These are phyloP conservation scores for Cryptus viduatorius DNA, from an alignment of 2,888 invertebrate species.

Conservation along the genomic window DNA sequence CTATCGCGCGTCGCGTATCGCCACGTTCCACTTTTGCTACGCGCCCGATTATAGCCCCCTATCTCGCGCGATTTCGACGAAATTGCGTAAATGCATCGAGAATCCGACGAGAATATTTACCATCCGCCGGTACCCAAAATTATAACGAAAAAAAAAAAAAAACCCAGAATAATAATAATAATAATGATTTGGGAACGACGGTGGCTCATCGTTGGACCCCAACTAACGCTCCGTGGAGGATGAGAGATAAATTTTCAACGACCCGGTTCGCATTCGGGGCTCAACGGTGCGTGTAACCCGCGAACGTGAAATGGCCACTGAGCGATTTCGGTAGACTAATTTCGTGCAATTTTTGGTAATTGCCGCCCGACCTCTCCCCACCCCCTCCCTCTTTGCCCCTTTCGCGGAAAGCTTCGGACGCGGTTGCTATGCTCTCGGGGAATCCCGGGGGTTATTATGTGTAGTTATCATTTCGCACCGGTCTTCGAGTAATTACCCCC, in stretches of 20 bases:
- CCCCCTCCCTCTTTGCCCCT: background rate
- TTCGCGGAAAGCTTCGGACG: slow-evolving; percentile 6
- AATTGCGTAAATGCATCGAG: background rate
- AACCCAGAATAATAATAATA: slow-evolving; percentile 16
- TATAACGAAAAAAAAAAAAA: slow-evolving; percentile 1
- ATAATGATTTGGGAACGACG: slow-evolving; percentile 51
- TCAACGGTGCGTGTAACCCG: slow-evolving; percentile 7
- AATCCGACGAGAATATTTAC: slow-evolving; percentile 28
- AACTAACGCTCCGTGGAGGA: slow-evolving; percentile 17
- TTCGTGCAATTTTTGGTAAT: slow-evolving; percentile 69
- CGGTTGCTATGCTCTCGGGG: slow-evolving; percentile 20
- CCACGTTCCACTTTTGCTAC: slow-evolving; percentile 6
- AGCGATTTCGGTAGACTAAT: slow-evolving; percentile 68
- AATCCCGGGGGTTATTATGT: slow-evolving; percentile 57
- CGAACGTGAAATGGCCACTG: slow-evolving; percentile 53
- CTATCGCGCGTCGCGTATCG: slow-evolving; percentile 26
- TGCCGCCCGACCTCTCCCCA: slow-evolving; percentile 11
- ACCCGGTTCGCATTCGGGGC: slow-evolving; percentile 21
- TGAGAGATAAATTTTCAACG: slow-evolving; percentile 38
- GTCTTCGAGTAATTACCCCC: slow-evolving; percentile 60
- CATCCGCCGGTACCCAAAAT: slow-evolving; percentile 17
- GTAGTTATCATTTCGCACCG: slow-evolving; percentile 53
- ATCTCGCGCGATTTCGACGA: background rate
- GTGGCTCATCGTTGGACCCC: slow-evolving; percentile 48
- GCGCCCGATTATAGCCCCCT: background rate